Evolutionary conservation across 2,113 vertebrate species (phyloP).

Genomic region (Amphilophus citrinellus): DNA sequence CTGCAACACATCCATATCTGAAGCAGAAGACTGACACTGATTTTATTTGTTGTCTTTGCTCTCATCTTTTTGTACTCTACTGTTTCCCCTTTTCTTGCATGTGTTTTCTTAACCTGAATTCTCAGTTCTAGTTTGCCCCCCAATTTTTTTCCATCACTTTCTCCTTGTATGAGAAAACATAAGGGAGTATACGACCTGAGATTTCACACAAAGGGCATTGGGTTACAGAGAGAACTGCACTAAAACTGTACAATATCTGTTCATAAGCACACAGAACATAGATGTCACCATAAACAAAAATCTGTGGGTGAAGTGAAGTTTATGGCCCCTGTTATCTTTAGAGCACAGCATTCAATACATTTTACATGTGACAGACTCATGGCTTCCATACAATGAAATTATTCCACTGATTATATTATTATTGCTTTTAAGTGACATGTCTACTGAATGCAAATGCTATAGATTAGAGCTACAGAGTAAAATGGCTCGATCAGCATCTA

Average conservation of each 20-base stretch:
- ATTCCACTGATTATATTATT: constrained; percentile 65
- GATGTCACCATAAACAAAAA: constrained; percentile 43
- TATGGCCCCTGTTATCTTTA: constrained; percentile 52
- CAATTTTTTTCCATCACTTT: constrained; percentile 13
- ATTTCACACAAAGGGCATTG: constrained; percentile 60
- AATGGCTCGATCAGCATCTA: constrained; percentile 62
- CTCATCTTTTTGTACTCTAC: background rate
- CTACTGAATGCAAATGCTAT: constrained; percentile 70
- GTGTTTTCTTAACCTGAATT: constrained; percentile 12
- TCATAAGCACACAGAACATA: constrained; percentile 48
- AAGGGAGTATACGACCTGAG: constrained; percentile 69
- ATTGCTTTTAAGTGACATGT: constrained; percentile 78
- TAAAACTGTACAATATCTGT: constrained; percentile 51
- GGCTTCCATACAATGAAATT: constrained; percentile 59
- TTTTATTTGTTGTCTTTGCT: constrained; percentile 46
- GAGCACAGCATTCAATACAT: constrained; percentile 54
- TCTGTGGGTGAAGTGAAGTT: constrained; percentile 54
- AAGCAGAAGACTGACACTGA: constrained; percentile 12
- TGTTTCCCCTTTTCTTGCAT: constrained; percentile 34
- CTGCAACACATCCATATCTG: constrained; percentile 11
- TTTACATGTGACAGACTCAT: constrained; percentile 52
- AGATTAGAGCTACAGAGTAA: constrained; percentile 66
- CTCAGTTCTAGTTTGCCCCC: constrained; percentile 26
- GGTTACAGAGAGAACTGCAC: constrained; percentile 38
- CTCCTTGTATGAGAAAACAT: constrained; percentile 40